These are phyloP conservation scores for Meghimatium bilineatum DNA, from an alignment of 2,888 invertebrate species.

Conservation along the genomic window DNA sequence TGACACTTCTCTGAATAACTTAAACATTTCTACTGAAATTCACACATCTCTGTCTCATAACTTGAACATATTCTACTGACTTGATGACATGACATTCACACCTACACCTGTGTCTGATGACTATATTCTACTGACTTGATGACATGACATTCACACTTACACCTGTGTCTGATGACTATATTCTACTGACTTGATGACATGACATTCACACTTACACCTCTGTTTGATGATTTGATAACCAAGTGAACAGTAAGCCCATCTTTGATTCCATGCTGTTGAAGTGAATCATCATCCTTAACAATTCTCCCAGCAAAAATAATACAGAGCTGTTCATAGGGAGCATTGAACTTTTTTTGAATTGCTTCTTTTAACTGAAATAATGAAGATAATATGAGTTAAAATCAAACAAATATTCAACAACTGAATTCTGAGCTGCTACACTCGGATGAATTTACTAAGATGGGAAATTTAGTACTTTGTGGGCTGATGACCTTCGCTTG, in stretches of 20 bases:
- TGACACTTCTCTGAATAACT: too few species aligned
- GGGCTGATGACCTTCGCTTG: too few species aligned
- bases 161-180: not conserved
- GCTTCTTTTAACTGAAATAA: constrained; percentile 88
- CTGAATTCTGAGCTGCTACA: too few species aligned
- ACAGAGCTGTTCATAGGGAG: constrained; percentile 91
- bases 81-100: not conserved
- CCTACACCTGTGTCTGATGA: constrained; percentile 59
- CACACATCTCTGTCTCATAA: not conserved
- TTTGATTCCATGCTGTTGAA: constrained; percentile 89
- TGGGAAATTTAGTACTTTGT: too few species aligned
- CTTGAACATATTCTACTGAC: too few species aligned
- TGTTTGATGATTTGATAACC: constrained; percentile 84
- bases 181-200: not conserved
- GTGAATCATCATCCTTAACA: constrained; percentile 94
- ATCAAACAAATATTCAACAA: too few species aligned
- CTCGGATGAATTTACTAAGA: too few species aligned
- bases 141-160: not conserved
- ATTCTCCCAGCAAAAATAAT: constrained; percentile 99
- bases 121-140: not conserved
- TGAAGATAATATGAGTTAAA: not conserved
- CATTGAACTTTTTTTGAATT: constrained; percentile 87
- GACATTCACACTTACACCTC: constrained; percentile 54
- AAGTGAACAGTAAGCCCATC: constrained; percentile 97
- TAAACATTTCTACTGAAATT: too few species aligned